Percentiles rank a stretch among this genome's conserved stretches.
Conservation (phyloP, 2,888 invertebrate genomes). For the Lysandra coridon region DNA sequence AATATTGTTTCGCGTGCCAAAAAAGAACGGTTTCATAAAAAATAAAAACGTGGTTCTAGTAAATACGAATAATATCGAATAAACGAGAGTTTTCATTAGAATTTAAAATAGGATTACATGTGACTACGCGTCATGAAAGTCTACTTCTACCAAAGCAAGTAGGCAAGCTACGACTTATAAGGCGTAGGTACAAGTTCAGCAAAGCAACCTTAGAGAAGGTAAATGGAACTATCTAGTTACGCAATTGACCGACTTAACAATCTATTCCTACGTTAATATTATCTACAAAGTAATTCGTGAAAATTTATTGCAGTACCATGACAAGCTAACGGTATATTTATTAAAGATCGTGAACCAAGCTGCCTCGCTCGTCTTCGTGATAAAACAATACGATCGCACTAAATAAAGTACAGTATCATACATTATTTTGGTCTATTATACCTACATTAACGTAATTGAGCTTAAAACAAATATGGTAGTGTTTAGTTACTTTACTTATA, state of each 20-base stretch:
- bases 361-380: background rate
- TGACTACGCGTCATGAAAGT: slow-evolving; percentile 46
- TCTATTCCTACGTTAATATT: slow-evolving; percentile 54
- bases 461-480: slow-evolving; percentile 23
- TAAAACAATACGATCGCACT: slow-evolving; percentile 22
- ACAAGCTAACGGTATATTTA: slow-evolving; percentile 12
- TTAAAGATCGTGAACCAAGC: slow-evolving; percentile 13
- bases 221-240: slow-evolving; percentile 47
- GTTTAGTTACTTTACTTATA: slow-evolving; percentile 13
- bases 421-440: slow-evolving; percentile 28
- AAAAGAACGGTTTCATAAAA: background rate
- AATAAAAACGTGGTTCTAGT: background rate
- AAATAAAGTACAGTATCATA: slow-evolving; percentile 17
- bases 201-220: slow-evolving; percentile 63
- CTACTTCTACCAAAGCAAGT: slow-evolving; percentile 63
- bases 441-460: slow-evolving; percentile 23
- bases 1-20: background rate
- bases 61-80: background rate
- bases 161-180: slow-evolving; percentile 47
- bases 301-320: slow-evolving; percentile 16
- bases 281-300: slow-evolving; percentile 30
- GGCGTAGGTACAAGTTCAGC: slow-evolving; percentile 53
- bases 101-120: slow-evolving; percentile 33
- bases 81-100: slow-evolving; percentile 15
- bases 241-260: slow-evolving; percentile 74